Evolutionary conservation across 1,140 invertebrate species (phyloP).

Genomic region (Zaprionus inermis): DNA sequence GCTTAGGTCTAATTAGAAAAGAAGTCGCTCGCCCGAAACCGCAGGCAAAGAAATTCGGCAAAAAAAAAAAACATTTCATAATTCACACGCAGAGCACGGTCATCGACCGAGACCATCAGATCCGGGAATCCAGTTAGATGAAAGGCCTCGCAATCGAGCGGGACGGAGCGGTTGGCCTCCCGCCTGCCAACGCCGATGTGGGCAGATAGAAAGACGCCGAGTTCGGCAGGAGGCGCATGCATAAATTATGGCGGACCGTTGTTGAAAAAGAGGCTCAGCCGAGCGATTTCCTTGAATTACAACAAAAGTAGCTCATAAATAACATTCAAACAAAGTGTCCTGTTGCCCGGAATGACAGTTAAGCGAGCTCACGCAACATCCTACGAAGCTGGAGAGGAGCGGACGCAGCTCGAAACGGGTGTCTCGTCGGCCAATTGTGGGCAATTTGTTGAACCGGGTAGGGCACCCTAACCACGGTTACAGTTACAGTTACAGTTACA

Average conservation of each 20-base stretch:
- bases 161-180: too few relatives aligned
- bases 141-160: background rate
- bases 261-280: slow-evolving; percentile 44
- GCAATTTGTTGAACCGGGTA: slow-evolving; percentile 28
- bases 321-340: slow-evolving; percentile 79
- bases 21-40: slow-evolving; percentile 21
- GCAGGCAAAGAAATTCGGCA: background rate
- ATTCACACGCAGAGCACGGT: slow-evolving; percentile 53
- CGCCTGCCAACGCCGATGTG: too few relatives aligned
- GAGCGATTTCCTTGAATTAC: slow-evolving; percentile 77
- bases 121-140: background rate
- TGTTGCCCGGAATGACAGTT: slow-evolving; percentile 49
- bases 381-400: background rate
- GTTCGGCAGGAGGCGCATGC: slow-evolving; percentile 40
- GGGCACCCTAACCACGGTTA: slow-evolving; percentile 3
- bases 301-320: slow-evolving; percentile 78
- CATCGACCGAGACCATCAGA: slow-evolving; percentile 16
- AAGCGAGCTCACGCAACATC: background rate
- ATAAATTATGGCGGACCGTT: slow-evolving; percentile 61
- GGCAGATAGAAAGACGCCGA: slow-evolving; percentile 10
- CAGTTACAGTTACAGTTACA: slow-evolving; percentile 1
- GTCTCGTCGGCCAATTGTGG: slow-evolving; percentile 30
- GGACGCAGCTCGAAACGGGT: background rate
- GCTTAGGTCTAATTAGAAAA: slow-evolving; percentile 65
- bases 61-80: slow-evolving; percentile 47